Base-by-base conservation (phyloP, 1,140 invertebrate genomes). In the Bacillus rossius region DNA sequence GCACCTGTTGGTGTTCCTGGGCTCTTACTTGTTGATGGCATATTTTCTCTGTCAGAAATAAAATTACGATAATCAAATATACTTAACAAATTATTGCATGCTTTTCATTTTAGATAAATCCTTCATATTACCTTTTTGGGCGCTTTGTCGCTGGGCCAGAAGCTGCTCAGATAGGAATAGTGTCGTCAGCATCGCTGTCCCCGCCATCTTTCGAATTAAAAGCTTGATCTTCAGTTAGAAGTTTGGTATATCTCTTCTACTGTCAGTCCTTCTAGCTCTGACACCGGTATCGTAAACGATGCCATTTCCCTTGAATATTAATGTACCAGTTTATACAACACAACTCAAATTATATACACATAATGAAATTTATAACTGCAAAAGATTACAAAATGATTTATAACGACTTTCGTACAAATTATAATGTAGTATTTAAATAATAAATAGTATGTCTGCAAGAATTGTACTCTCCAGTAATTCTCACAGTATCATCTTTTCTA, bases 181-280 rank as follows among this genome's bases (percentile, higher is more conserved):
- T 45, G 49, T 57, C 55, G 1, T 57, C 55, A 54, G 55, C 55
- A 57, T 57, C 55, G 23, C 26, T 34, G 19, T 57, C 55, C 37
- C 42, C 55, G 22, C 43, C 55, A 51, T 25, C 19, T 29, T 57
- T 45, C 16, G 55, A 55, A 14, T 29, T n/a, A 20, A 48, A 19
- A 19, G 55, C 55, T 45, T 25, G 20, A 22, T 57, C 55, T 20
- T 57, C 42, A 25, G 26, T 57, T 22, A 57, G 17, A 45, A 20
- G 43, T 34, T 34, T 10, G 4, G 10, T 34, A 34, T 34, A 34
- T 34, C 10, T 34, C 29, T 34, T 34, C 29, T 7, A 34, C 29
- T 10, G 29, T 34, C 29, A 34, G 29, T 7, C 29, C 29, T 34
- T 34, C 29, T 34, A 34, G 29, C 29, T 34, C 29, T 10, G 29